phyloP scores from a whole-genome alignment of 1,140 invertebrate genomes.

The Theocolax elegans region DNA sequence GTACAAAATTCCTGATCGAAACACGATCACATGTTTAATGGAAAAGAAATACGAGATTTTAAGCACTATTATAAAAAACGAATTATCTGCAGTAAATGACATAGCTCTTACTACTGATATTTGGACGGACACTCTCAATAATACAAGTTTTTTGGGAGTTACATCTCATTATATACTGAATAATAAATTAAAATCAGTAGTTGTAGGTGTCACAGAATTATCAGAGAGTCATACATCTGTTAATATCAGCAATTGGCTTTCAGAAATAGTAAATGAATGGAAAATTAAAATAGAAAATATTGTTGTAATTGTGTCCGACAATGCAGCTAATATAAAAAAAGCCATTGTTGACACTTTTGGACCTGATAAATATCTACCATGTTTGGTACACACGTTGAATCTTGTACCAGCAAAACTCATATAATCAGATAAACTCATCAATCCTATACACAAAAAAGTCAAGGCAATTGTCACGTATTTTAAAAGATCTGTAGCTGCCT shows the following conservation, averaged over 20 bases:
- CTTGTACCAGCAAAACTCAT: conserved; percentile 28
- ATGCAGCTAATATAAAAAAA: too few species aligned
- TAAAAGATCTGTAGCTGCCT: conserved; percentile 39
- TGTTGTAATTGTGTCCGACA: conserved; percentile 28
- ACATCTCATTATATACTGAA: too few species aligned
- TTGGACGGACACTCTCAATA: too few species aligned
- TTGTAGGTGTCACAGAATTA: not conserved
- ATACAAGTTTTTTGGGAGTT: not conserved
- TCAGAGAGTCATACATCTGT: not conserved
- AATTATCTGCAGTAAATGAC: not conserved
- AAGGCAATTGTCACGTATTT: conserved; percentile 45
- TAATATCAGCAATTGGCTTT: not conserved
- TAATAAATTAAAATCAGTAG: not conserved
- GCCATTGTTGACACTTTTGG: conserved; percentile 43
- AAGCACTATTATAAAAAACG: not conserved
- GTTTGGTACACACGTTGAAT: conserved; percentile 47
- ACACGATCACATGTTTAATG: not conserved
- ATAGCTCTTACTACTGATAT: not conserved
- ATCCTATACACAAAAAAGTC: conserved; percentile 37
- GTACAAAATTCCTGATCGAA: too few species aligned
- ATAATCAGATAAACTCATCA: conserved; percentile 26
- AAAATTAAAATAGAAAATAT: not conserved
- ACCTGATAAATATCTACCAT: conserved; percentile 40
- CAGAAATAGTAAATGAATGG: not conserved
- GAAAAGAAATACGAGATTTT: not conserved